phyloP scores from a whole-genome alignment of 2,797 vertebrate genomes.

The Lagocephalus sceleratus region DNA sequence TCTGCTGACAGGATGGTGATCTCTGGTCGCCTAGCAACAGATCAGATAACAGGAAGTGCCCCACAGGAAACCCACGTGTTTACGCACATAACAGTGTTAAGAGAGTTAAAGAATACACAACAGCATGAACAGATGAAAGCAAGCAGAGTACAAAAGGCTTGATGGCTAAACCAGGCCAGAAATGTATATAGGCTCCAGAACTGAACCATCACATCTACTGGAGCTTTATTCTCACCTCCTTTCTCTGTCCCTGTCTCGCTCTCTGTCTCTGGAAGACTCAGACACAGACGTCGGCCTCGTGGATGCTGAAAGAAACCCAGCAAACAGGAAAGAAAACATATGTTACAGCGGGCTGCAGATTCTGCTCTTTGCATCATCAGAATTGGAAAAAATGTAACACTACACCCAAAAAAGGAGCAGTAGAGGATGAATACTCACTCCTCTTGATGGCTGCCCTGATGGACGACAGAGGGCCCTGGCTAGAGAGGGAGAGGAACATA shows the following conservation, averaged over 20 bases:
- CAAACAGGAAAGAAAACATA: not conserved
- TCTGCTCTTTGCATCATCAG: not conserved
- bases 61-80: not conserved
- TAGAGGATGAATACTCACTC: conserved; percentile 78
- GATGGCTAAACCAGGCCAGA: not conserved
- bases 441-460: conserved; percentile 94
- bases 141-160: not conserved
- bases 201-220: not conserved
- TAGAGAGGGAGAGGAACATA: conserved; percentile 47
- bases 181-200: too few species aligned
- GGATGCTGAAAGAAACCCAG: conserved; percentile 57
- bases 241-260: conserved; percentile 68
- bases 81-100: not conserved
- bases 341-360: not conserved
- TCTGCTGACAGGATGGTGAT: conserved; percentile 96
- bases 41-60: conserved; percentile 10
- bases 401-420: not conserved
- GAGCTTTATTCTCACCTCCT: conserved; percentile 77
- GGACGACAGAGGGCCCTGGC: conserved; percentile 92
- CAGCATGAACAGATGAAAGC: not conserved
- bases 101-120: not conserved
- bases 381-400: not conserved
- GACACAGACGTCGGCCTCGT: conserved; percentile 67
- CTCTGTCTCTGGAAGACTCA: conserved; percentile 66
- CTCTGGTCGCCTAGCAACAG: conserved; percentile 85